A percentile compares a stretch with the other conserved stretches of the same genome.
Conservation (phyloP, 2,113 vertebrate species). For the Lagopus muta region DNA sequence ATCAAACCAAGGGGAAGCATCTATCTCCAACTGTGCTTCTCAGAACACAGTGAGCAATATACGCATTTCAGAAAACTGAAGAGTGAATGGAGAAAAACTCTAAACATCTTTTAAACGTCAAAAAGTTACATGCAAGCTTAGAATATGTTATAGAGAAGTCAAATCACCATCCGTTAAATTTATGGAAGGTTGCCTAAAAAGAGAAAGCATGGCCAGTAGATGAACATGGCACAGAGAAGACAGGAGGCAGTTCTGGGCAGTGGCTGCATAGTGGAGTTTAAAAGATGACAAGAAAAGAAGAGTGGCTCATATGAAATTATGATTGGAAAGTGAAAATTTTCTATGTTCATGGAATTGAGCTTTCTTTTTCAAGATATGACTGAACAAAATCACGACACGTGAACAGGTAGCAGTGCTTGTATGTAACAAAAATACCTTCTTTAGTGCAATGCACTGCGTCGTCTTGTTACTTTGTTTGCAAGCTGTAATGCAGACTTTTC, state of each 20-base stretch:
- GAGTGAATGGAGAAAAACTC: accelerated
- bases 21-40: neutral
- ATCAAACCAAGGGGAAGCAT: neutral
- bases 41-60: neutral
- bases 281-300: neutral
- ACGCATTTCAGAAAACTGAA: neutral
- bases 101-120: neutral
- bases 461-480: neutral
- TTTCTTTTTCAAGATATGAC: neutral
- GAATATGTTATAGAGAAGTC: neutral
- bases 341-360: neutral
- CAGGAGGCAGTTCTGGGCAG: neutral
- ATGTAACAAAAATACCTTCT: accelerated
- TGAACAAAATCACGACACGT: neutral
- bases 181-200: neutral
- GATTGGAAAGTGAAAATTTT: neutral
- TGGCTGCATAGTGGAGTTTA: neutral
- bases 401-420: neutral
- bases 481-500: neutral
- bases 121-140: neutral
- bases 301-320: neutral
- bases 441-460: neutral
- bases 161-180: neutral
- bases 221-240: neutral
- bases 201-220: neutral